A percentile compares a stretch with the other conserved stretches of the same genome.
Conservation (phyloP, 2,797 vertebrate species). For the Falco novaeseelandiae region DNA sequence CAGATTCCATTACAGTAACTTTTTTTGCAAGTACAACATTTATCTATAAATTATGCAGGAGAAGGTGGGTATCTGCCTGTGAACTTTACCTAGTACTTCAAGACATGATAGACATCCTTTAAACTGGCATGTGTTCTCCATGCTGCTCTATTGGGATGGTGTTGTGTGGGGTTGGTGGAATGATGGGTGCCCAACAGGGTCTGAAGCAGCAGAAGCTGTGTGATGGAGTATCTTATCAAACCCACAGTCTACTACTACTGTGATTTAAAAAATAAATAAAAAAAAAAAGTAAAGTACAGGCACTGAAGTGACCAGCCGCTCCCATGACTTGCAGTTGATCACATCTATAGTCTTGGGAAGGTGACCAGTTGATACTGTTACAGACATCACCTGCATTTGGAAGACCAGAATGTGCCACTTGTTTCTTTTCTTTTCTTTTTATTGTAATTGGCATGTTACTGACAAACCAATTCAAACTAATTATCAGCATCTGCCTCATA, state of each 20-base stretch:
- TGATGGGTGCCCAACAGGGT: background rate
- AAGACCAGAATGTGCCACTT: background rate
- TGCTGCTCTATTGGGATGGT: fast-evolving
- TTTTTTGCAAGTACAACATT: background rate
- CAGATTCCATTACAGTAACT: background rate
- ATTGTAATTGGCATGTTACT: background rate
- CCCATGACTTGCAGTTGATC: fast-evolving
- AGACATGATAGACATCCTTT: fast-evolving
- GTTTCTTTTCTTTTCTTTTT: background rate
- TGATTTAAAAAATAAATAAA: background rate
- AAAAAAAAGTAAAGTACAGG: fast-evolving
- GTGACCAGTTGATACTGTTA: background rate
- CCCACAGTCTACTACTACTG: background rate
- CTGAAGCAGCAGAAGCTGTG: background rate
- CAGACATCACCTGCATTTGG: background rate
- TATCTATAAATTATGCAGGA: background rate
- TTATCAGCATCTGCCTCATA: background rate
- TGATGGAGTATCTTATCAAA: background rate
- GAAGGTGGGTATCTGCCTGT: background rate
- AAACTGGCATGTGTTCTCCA: background rate
- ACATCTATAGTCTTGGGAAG: background rate
- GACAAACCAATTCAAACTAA: background rate
- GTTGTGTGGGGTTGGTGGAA: background rate
- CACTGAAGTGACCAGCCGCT: background rate
- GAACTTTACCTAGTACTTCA: background rate